Evolutionary conservation across 2,888 invertebrate genomes (phyloP), one percentile per base, ranked within the genome.

Genomic region (Nomada flava): DNA sequence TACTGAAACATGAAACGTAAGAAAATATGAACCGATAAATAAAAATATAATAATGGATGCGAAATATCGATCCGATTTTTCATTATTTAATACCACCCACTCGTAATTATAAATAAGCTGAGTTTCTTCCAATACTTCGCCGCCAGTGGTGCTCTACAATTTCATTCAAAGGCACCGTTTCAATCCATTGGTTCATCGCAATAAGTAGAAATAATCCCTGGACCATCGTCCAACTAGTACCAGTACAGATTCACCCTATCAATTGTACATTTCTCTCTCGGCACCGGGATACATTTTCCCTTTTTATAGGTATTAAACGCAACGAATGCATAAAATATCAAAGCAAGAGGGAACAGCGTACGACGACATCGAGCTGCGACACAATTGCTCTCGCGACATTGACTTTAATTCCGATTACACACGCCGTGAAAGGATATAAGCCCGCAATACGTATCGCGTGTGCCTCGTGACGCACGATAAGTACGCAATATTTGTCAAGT

Each of bases 401-500:
- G 23, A 67, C 59, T 67, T 75, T 60, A 65, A 55, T 29, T 74
- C 52, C 57, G 52, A 60, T 62, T 47, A n/a, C 20, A 23, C 23
- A 18, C 15, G 1, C n/a, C 13, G 29, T 3, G 20, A 44, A 36
- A 65, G 59, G 57, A 59, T 47, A 26, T 13, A 50, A 18, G 11
- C 63, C 18, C 20, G 47, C 20, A 7, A 23, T 23, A 18, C 13
- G 23, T 79, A 23, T 74, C 64, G 79, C 71, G 70, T 79, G 79
- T 59, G 47, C 50, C 23, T 47, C 55, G 53, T 36, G 50, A 68
- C 55, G 57, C 62, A 55, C 44, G 72, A 80, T 71, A 80, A 78
- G 64, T 79, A 69, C 69, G 70, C 79, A 65, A 79, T 80, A 68
- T 79, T 72, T 79, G 59, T 65, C 81, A 65, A 73, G 80, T 74